Base-by-base conservation (phyloP, 1,140 invertebrate genomes). In the Nomia melanderi region DNA sequence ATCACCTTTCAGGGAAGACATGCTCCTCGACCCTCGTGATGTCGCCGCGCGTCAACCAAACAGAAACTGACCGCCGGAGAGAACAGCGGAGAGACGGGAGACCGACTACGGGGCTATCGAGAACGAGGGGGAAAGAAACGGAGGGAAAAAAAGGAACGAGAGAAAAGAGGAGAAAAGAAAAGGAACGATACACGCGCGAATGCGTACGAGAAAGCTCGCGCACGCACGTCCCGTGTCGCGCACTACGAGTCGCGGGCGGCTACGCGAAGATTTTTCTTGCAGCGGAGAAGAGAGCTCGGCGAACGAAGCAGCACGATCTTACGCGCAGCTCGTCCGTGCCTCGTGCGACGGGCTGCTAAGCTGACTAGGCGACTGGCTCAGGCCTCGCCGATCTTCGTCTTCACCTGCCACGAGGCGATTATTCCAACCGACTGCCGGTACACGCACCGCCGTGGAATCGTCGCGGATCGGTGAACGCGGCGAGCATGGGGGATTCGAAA, bases 1-100 rank as follows among this genome's bases (percentile, higher is more conserved):
- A 75, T 91, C 88, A 77, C 86, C 86, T 79, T 88, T 90, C 41
- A 90, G 63, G 20, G 77, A 85, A 82, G 87, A 89, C 89, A 90
- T 91, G 39, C 66, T 29, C 76, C n/a, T 53, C 2, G 54, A 41
- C 56, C 60, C 44, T 79, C 44, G 53, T 50, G 47, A 47, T 31
- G 65, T 50, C 27, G 50, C 8, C 59, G 64, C 78, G 39, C n/a
- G 27, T 5, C 27, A 77, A 81, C 36, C 65, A 62, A 80, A 63
- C 41, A 63, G 50, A 80, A 71, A 57, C 44, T 25, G 44, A 29
- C 23, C 53, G 50, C 54, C 14, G 9, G 27, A 57, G 29, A 54
- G 25, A 36, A 39, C 47, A 5, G 20, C 8, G 31, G 17, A 29
- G 29, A n/a, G 25, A 8, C 20, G 27, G 56, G 59, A 20, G 27